Percentiles rank a stretch among this genome's conserved stretches.
phyloP scores from a whole-genome alignment of 30 jellyfish, hydroid and myxozoan genomes.

The Aurelia aurita region DNA sequence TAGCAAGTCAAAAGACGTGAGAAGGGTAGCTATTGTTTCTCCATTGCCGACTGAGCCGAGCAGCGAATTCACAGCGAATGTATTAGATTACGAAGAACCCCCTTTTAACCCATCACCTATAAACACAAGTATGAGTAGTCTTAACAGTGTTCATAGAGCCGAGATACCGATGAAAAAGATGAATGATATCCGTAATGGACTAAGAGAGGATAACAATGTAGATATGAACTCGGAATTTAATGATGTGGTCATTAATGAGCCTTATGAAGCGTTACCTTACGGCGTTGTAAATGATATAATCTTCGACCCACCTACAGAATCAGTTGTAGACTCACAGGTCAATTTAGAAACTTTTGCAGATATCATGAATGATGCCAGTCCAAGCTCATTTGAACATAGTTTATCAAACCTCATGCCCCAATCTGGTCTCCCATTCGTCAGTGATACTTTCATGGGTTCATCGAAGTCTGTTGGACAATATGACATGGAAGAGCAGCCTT shows the following conservation, averaged over 20 bases:
- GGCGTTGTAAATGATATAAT: slow-evolving; percentile 11
- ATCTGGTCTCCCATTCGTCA: neutral
- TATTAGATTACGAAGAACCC: neutral
- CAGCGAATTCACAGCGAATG: neutral
- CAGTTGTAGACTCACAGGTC: neutral
- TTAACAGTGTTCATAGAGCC: slow-evolving; percentile 1
- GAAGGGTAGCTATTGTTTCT: slow-evolving; percentile 7
- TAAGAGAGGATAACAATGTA: slow-evolving; percentile 3
- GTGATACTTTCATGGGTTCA: neutral
- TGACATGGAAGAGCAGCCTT: slow-evolving; percentile 17
- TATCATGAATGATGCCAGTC: slow-evolving; percentile 31
- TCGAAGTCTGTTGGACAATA: neutral
- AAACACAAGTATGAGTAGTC: neutral
- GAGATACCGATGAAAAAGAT: slow-evolving; percentile 1
- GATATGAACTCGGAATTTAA: slow-evolving; percentile 21
- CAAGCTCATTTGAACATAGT: neutral
- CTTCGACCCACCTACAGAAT: slow-evolving; percentile 30
- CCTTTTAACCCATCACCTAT: neutral
- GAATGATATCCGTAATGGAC: slow-evolving; percentile 2
- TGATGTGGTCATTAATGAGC: slow-evolving; percentile 12
- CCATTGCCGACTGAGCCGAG: neutral
- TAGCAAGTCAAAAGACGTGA: slow-evolving; percentile 45
- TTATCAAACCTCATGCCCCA: neutral
- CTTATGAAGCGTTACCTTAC: slow-evolving; percentile 11
- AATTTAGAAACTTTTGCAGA: slow-evolving; percentile 28